Evolutionary conservation across 2,797 vertebrate species (phyloP), one percentile per base, ranked within the genome.

Genomic region (Sebastes variabilis): DNA sequence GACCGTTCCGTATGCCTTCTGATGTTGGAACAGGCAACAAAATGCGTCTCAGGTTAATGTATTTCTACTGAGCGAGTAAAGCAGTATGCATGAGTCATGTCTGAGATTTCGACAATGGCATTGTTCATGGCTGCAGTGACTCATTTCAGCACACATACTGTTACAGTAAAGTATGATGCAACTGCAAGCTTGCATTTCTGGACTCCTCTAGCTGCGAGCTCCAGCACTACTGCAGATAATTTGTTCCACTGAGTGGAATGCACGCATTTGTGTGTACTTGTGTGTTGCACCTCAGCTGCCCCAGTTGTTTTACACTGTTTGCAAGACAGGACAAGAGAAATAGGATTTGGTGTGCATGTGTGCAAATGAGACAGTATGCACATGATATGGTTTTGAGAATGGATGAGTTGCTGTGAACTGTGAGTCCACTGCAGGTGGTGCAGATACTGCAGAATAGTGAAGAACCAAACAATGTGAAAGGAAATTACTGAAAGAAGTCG

Each of bases 11-110:
- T 66, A 62, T 77, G 75, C 72, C 46, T 30, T 83, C 72, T 86
- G 60, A 88, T 86, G 78, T 78, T 11, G 30, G 34, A 69, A 73
- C 27, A n/a, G 62, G 64, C 60, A 73, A 58, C 60, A 27, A 3
- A n/a, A 59, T 67, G 66, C 34, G 29, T 75, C 42, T 42, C 55
- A 68, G 70, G 49, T 81, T 84, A 29, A 72, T 66, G 52, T 32
- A 70, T 80, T 75, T 77, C 20, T 52, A 20, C 4, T 56, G 30
- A 49, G 58, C 27, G 27, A 27, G 32, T 36, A 34, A 81, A 72
- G 73, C 14, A 46, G 22, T 30, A 62, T 61, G 55, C 54, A 59
- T 66, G 77, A 79, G 58, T 83, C 69, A 84, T 5, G 67, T 36
- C 36, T 77, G 69, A 76, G 66, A 79, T 81, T 61, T 36, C 58